Percentiles rank a stretch among this genome's conserved stretches.
These are phyloP conservation scores for Morpho achilles DNA, from an alignment of 2,888 invertebrate species.

Conservation along the genomic window DNA sequence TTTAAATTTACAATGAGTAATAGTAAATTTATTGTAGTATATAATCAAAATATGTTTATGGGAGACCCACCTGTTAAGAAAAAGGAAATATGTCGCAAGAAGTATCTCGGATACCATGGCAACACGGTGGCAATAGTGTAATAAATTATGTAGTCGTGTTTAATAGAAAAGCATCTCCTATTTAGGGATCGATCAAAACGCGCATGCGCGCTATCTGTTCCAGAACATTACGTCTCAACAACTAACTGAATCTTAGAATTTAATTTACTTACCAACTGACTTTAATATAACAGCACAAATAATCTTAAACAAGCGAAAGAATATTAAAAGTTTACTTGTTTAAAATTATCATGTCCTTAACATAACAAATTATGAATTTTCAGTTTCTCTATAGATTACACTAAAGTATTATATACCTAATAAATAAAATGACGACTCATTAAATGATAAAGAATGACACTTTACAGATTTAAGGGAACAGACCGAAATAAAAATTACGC, in stretches of 20 bases:
- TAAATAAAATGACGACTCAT: no score
- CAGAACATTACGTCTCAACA: slow-evolving; percentile 27
- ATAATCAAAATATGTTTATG: slow-evolving; percentile 9
- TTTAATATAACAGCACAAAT: no score
- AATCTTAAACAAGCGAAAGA: no score
- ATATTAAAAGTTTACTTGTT: no score
- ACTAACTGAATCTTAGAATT: slow-evolving; percentile 25
- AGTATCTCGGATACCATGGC: not conserved
- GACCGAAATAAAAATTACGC: no score
- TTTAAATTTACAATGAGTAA: no score
- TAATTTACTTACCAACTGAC: slow-evolving; percentile 7
- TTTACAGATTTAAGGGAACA: no score
- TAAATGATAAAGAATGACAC: no score
- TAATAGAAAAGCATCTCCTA: slow-evolving; percentile 47
- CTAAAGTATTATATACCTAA: no score
- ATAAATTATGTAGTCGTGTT: slow-evolving; percentile 21
- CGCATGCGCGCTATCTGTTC: slow-evolving; percentile 57
- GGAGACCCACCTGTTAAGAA: slow-evolving; percentile 20
- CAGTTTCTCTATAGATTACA: no score
- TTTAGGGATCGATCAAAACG: slow-evolving; percentile 53
- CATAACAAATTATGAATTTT: no score
- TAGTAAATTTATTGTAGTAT: slow-evolving; percentile 2
- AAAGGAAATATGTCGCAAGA: slow-evolving; percentile 1
- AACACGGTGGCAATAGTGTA: slow-evolving; percentile 15
- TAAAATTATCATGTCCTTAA: no score